A percentile compares a stretch with the other conserved stretches of the same genome.
Conservation (phyloP, 2,888 invertebrate species). For the Blomia tropicalis region DNA sequence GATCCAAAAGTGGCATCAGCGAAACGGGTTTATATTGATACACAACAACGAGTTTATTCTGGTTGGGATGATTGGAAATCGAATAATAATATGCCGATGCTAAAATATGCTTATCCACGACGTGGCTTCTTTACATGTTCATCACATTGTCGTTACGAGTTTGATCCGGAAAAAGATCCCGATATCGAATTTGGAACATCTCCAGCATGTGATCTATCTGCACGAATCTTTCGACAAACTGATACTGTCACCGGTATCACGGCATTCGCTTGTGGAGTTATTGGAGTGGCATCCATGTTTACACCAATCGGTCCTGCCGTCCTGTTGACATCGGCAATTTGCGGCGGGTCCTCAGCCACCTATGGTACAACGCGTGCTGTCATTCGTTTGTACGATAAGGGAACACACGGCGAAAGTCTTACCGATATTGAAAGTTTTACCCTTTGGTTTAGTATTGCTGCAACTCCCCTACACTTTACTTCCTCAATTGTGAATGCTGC, state of each 20-base stretch:
- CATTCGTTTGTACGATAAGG: neutral
- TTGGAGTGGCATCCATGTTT: neutral
- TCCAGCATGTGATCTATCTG: neutral
- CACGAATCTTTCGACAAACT: neutral
- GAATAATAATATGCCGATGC: neutral
- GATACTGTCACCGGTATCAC: neutral
- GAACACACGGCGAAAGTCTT: neutral
- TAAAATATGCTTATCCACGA: neutral
- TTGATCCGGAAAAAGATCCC: neutral
- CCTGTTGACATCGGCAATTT: neutral
- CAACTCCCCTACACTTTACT: constrained; percentile 1
- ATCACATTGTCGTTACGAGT: neutral
- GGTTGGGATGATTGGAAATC: constrained; percentile 10
- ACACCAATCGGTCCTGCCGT: constrained; percentile 6
- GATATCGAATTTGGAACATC: constrained; percentile 6
- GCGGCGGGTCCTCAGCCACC: neutral
- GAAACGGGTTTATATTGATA: neutral
- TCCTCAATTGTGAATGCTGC: neutral
- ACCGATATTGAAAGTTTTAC: neutral
- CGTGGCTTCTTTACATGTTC: neutral
- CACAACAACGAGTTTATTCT: neutral
- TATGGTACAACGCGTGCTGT: neutral
- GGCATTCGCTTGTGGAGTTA: neutral
- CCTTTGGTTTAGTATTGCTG: constrained; percentile 9
- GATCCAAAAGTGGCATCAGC: neutral